These are phyloP conservation scores for Sitobion miscanthi DNA, from an alignment of 1,140 invertebrate genomes.

Conservation along the genomic window DNA sequence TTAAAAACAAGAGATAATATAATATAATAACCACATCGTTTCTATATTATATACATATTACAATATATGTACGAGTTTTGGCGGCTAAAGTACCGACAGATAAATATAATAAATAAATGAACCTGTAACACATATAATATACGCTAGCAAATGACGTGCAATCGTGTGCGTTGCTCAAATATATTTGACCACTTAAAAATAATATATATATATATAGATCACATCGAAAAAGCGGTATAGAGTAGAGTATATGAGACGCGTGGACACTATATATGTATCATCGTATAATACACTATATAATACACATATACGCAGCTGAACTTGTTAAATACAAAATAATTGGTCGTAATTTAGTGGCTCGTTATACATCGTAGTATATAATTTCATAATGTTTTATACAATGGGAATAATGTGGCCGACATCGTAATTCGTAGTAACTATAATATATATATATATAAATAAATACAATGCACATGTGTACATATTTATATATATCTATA, in stretches of 20 bases:
- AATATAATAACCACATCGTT: neutral
- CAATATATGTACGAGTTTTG: neutral
- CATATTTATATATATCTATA: too few species aligned
- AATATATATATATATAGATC: neutral
- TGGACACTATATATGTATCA: neutral
- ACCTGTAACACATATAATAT: neutral
- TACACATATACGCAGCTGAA: neutral
- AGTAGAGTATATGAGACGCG: neutral
- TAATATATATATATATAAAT: neutral
- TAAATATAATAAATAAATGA: neutral
- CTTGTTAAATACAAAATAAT: slow-evolving; percentile 5
- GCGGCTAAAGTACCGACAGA: too few species aligned
- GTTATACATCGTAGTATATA: neutral
- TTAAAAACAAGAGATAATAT: neutral
- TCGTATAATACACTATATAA: neutral
- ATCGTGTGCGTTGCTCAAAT: neutral
- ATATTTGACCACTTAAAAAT: neutral
- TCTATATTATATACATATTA: neutral
- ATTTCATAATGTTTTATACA: neutral
- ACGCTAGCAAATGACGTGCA: neutral
- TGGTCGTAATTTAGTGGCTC: neutral
- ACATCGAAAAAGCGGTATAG: neutral
- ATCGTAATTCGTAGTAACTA: neutral
- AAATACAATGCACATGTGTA: neutral
- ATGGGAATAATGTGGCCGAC: neutral